phyloP scores from a whole-genome alignment of 2,888 invertebrate species.

The Stenotaenia linearis region DNA sequence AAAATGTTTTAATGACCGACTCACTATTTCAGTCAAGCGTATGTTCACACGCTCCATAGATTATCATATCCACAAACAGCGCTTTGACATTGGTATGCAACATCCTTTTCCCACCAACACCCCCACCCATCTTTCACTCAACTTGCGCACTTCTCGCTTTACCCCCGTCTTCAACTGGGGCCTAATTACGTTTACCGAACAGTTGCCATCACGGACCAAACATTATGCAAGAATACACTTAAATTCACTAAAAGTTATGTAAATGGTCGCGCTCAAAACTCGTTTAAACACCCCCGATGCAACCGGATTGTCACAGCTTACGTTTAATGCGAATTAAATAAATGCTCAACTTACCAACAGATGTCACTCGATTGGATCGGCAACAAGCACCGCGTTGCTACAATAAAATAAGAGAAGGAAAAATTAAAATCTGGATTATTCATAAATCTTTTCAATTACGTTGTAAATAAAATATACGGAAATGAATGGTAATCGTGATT shows the following conservation, averaged over 20 bases:
- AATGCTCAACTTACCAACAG: slow-evolving; percentile 18
- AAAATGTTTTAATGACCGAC: slow-evolving; percentile 15
- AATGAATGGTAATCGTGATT: background rate
- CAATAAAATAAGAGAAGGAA: background rate
- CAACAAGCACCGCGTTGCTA: background rate
- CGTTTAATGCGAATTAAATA: slow-evolving; percentile 11
- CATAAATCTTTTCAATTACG: background rate
- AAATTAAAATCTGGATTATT: background rate
- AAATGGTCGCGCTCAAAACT: slow-evolving; percentile 11
- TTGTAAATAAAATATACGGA: background rate
- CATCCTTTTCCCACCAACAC: slow-evolving; percentile 2
- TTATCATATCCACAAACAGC: slow-evolving; percentile 23
- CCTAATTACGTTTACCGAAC: slow-evolving; percentile 12
- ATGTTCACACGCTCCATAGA: slow-evolving; percentile 23
- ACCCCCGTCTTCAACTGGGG: background rate
- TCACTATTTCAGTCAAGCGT: slow-evolving; percentile 21
- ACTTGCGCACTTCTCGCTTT: background rate
- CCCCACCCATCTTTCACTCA: background rate
- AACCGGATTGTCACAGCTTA: slow-evolving; percentile 20
- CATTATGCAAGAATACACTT: slow-evolving; percentile 17
- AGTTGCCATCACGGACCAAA: background rate
- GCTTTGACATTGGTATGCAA: slow-evolving; percentile 26
- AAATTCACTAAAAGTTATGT: slow-evolving; percentile 5
- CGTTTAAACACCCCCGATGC: background rate
- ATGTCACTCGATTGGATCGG: slow-evolving; percentile 6